Evolutionary conservation across 2,888 invertebrate species (phyloP), one percentile per base, ranked within the genome.

Genomic region (Fragum fragum): DNA sequence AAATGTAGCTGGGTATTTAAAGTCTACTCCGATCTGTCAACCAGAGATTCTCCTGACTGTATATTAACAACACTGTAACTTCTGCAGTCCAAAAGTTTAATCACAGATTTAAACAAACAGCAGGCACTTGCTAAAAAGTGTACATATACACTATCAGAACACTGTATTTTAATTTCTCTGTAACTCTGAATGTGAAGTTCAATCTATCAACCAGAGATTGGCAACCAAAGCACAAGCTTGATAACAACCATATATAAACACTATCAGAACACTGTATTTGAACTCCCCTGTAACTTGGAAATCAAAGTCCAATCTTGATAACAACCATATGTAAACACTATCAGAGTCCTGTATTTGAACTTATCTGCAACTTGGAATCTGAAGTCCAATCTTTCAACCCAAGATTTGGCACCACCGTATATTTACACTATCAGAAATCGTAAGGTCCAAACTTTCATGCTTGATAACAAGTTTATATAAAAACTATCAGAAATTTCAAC

Each of bases 221-320:
- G 89, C 79, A 61, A 85, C 81, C 9, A 91, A 84, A n/a, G 81
- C 59, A 3, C 76, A 52, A 0, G 71, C 89, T 57, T 77, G 81
- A 85, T 86, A 87, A 74, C 86, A 9, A 9, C 75, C 77, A 88
- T 83, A 86, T 42, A 91, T 72, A 1, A 90, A 5, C 1, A 93
- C 21, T 9, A 93, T 88, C 6, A 90, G 26, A 6, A 89, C 1
- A n/a, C 88, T 75, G 23, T 89, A 89, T 16, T 80, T 68, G 28
- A 90, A 55, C 14, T 92, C 93, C 2, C 93, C 79, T 21, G 94
- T n/a, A n/a, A n/a, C n/a, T n/a, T n/a, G n/a, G n/a, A n/a, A n/a
- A n/a, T n/a, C n/a, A n/a, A n/a, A n/a, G n/a, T n/a, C n/a, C n/a
- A n/a, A n/a, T n/a, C n/a, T n/a, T n/a, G n/a, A n/a, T n/a, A n/a